A percentile compares a stretch with the other conserved stretches of the same genome.
phyloP scores from a whole-genome alignment of 2,113 vertebrate genomes.

The Caretta caretta region DNA sequence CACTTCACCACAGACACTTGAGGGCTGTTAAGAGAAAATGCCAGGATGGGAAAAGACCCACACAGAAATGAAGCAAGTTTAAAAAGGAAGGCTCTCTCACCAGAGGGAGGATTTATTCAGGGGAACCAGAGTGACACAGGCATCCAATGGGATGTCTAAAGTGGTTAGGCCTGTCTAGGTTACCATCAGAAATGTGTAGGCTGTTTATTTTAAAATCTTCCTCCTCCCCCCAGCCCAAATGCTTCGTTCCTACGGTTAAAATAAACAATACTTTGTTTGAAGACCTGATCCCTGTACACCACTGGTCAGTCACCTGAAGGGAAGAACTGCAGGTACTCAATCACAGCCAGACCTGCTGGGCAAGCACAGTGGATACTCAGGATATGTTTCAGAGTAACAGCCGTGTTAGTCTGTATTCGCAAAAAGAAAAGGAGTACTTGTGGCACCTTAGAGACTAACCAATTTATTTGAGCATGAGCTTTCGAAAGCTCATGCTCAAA shows the following conservation, averaged over 20 bases:
- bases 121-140: background rate
- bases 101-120: background rate
- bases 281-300: too few relatives aligned
- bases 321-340: background rate
- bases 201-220: accelerated
- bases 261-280: background rate
- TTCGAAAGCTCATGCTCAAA: too few relatives aligned
- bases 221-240: background rate
- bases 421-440: too few relatives aligned
- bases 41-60: background rate
- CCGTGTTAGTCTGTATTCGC: too few relatives aligned
- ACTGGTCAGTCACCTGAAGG: background rate
- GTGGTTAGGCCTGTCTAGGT: background rate
- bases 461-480: too few relatives aligned
- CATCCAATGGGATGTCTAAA: background rate
- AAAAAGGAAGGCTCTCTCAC: background rate
- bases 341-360: background rate
- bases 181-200: too few relatives aligned
- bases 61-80: background rate
- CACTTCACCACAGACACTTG: constrained; percentile 1
- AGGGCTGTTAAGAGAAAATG: background rate
- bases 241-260: background rate
- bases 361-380: background rate
- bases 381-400: too few relatives aligned
- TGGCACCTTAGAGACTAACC: too few relatives aligned